Base-by-base conservation (phyloP, 1,140 invertebrate species). In the Cryptotermes secundus region DNA sequence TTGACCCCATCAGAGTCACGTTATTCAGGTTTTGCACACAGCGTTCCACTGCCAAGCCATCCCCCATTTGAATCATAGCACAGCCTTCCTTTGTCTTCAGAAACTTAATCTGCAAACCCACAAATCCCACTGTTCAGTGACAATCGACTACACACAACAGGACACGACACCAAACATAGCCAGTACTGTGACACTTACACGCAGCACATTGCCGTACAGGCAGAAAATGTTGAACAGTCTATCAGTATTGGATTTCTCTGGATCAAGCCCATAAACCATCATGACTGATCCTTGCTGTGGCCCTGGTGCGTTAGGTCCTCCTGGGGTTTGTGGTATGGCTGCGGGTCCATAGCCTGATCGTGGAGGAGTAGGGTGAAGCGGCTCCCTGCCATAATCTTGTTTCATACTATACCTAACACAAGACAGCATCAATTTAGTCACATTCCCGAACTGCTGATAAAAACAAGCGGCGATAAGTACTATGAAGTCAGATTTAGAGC, bases 51-150 rank as follows among this genome's bases (percentile, higher is more conserved):
- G 98, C 96, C 81, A 97, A 93, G n/a, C 94, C 93, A 89, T 99
- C 97, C 24, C 98, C 98, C 97, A 99, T 98, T 90, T 99, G 98
- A 85, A 99, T 96, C 98, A 99, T 99, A n/a, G 98, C 98, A 84
- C 98, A 98, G 83, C 98, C 98, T 88, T 99, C 97, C 91, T 99
- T 99, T 83, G 97, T 99, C 91, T 99, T 99, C 89, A 99, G 92
- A 91, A 99, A 99, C 91, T 99, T 99, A 86, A 99, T 96, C 97
- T 99, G 90, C 10, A 90, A 92, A 19, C 24, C 80, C n/a, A 36
- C 80, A 81, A 26, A 81, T 38, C 0, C n/a, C 42, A 81, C 12
- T 38, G 12, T 35, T 81, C 80, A 81, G 24, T 10, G 3, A 81
- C 34, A 81, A 7, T 31, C n/a, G 12, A n/a, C 34, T 81, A 34